Base-by-base conservation (phyloP, 2,113 vertebrate genomes). In the Piprites chloris region DNA sequence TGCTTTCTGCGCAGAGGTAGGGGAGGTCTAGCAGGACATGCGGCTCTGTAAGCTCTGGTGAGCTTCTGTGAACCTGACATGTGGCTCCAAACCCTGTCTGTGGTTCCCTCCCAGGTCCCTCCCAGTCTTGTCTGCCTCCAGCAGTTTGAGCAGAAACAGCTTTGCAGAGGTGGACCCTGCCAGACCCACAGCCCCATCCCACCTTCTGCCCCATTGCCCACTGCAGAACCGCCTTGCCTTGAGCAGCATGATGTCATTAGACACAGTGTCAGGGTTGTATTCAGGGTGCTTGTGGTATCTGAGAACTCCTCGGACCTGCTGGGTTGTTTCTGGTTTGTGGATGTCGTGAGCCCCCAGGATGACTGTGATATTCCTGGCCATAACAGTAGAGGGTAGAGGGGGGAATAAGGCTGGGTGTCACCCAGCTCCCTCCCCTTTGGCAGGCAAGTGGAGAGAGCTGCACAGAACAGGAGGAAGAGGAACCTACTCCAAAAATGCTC, bases 291-390 rank as follows among this genome's bases (percentile, higher is more conserved):
- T 1, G 24, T 96, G 7, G 87, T 96, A 96, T 3, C 20, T 56
- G 35, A 93, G 49, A 2, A 97, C 92, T 4, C 94, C 97, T 2
- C 83, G 28, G 10, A 90, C 22, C 93, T 97, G 97, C 79, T 97
- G 97, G 6, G 61, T 63, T 2, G 2, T 28, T 41, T 97, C 97
- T 9, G 83, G 16, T 4, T 77, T 1, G 0, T 39, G 1, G 65
- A 97, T 13, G 41, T 97, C 5, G 47, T 97, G 97, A 33, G 97
- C 95, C 6, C 97, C 97, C 56, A 97, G 93, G 69, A 96, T 41
- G n/a, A 96, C 87, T 0, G 92, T 96, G 37, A 18, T 47, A 2
- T 95, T 89, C 22, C 96, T 97, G 83, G 7, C 49, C 44, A 0
- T 3, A 85, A 49, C 39, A 75, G 73, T 1, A 3, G 32, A 55